Evolutionary conservation across 1,140 invertebrate genomes (phyloP).

Genomic region (Ceratosolen fusciceps): DNA sequence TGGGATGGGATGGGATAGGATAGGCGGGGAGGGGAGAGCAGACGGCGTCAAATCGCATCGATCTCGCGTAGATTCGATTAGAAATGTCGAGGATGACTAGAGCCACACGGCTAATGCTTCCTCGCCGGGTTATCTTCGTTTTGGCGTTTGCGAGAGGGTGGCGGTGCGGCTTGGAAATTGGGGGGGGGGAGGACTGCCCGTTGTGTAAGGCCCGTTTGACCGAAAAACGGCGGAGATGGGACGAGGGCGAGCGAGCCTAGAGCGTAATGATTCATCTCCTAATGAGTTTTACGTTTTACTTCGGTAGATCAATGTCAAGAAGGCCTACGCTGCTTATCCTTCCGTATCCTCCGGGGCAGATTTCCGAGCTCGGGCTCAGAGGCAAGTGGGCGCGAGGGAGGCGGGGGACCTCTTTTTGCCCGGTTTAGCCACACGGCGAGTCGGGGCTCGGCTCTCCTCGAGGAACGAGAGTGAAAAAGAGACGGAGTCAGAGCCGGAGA

Average conservation of each 20-base stretch:
- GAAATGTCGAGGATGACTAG: background rate
- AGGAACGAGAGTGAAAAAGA: background rate
- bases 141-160: too few relatives aligned
- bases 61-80: background rate
- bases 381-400: too few relatives aligned
- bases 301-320: constrained; percentile 12
- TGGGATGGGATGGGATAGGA: too few relatives aligned
- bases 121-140: too few relatives aligned
- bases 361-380: too few relatives aligned
- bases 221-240: too few relatives aligned
- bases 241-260: background rate
- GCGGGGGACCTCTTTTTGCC: background rate
- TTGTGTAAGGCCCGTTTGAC: too few relatives aligned
- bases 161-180: too few relatives aligned
- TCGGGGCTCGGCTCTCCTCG: background rate
- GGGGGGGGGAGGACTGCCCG: too few relatives aligned
- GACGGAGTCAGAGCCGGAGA: background rate
- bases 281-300: constrained; percentile 6
- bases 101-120: too few relatives aligned
- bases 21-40: too few relatives aligned
- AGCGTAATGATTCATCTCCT: constrained; percentile 14
- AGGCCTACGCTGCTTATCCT: background rate
- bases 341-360: background rate
- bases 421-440: constrained; percentile 1
- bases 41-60: too few relatives aligned